These are phyloP conservation scores for Pachycephus smyrnensis DNA, from an alignment of 2,888 invertebrate species.

Conservation along the genomic window DNA sequence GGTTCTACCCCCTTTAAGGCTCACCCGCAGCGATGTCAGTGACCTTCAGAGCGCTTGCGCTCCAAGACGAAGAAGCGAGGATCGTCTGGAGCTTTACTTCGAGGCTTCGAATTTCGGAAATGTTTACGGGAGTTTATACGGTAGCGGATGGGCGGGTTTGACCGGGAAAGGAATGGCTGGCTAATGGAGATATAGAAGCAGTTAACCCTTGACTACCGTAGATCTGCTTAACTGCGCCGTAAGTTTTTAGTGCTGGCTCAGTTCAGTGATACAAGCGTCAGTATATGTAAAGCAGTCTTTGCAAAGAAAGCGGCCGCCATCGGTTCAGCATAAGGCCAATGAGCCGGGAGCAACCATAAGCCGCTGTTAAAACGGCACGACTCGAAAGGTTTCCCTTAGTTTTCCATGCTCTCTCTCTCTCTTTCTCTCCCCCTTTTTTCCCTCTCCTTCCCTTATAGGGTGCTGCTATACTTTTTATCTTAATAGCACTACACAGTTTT, in stretches of 20 bases:
- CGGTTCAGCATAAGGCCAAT: not conserved
- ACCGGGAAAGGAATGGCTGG: slow-evolving; percentile 1
- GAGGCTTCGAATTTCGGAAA: not conserved
- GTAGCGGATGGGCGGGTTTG: not conserved
- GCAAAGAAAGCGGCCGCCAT: not conserved
- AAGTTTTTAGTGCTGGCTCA: slow-evolving; percentile 41
- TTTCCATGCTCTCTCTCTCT: not conserved
- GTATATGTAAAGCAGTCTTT: slow-evolving; percentile 39
- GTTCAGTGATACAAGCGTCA: slow-evolving; percentile 30
- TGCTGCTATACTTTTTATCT: slow-evolving; percentile 40
- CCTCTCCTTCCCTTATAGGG: not conserved
- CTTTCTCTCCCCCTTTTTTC: not conserved
- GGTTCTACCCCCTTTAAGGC: not conserved
- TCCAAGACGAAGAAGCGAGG: not conserved
- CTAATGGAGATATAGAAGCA: slow-evolving; percentile 38
- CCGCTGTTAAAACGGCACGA: slow-evolving; percentile 26
- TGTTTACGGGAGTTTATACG: not conserved
- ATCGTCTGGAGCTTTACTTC: not conserved
- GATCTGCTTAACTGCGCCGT: slow-evolving; percentile 51
- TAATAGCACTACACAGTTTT: slow-evolving; percentile 41
- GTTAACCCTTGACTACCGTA: slow-evolving; percentile 50
- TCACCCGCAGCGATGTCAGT: not conserved
- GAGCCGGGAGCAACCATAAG: slow-evolving; percentile 15
- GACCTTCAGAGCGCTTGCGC: not conserved
- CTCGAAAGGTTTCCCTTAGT: slow-evolving; percentile 23